These are phyloP conservation scores for Drosophila suboccidentalis DNA, from an alignment of 2,888 invertebrate species.

Conservation along the genomic window DNA sequence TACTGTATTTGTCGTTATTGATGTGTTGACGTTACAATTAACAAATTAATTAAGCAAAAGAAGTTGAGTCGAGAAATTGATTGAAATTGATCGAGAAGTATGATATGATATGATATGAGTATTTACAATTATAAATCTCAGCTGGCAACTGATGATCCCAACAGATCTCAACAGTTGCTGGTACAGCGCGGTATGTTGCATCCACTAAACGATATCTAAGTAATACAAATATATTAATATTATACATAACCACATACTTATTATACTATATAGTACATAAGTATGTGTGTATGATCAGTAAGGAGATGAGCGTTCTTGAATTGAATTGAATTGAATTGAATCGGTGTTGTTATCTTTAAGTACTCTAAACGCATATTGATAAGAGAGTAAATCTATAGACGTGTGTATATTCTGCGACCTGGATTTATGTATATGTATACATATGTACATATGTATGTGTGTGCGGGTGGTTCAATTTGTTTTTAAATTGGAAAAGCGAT, in stretches of 20 bases:
- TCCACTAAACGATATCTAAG: slow-evolving; percentile 76
- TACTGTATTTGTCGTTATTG: slow-evolving; percentile 74
- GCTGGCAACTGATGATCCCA: slow-evolving; percentile 60
- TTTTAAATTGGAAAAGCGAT: slow-evolving; percentile 62
- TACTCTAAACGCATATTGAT: slow-evolving; percentile 40
- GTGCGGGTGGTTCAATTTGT: slow-evolving; percentile 47
- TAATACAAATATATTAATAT: slow-evolving; percentile 32
- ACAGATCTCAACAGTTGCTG: slow-evolving; percentile 50
- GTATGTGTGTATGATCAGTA: slow-evolving; percentile 12
- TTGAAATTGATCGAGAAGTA: slow-evolving; percentile 6
- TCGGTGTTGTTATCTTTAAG: slow-evolving; percentile 50
- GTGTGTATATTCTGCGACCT: slow-evolving; percentile 11
- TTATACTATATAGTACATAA: slow-evolving; percentile 42
- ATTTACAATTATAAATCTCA: slow-evolving; percentile 62
- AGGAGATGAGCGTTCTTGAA: slow-evolving; percentile 21
- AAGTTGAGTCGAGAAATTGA: slow-evolving; percentile 11
- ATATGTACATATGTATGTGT: slow-evolving; percentile 35
- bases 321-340: slow-evolving; percentile 42
- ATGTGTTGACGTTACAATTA: slow-evolving; percentile 64
- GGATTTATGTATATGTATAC: slow-evolving; percentile 14
- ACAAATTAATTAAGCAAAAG: slow-evolving; percentile 31
- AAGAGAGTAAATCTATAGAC: slow-evolving; percentile 17
- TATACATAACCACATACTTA: slow-evolving; percentile 33
- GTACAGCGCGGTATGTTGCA: slow-evolving; percentile 80
- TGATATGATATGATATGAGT: slow-evolving; percentile 3